These are phyloP conservation scores for Drosophila meridiana DNA, from an alignment of 2,888 invertebrate genomes.

Conservation along the genomic window DNA sequence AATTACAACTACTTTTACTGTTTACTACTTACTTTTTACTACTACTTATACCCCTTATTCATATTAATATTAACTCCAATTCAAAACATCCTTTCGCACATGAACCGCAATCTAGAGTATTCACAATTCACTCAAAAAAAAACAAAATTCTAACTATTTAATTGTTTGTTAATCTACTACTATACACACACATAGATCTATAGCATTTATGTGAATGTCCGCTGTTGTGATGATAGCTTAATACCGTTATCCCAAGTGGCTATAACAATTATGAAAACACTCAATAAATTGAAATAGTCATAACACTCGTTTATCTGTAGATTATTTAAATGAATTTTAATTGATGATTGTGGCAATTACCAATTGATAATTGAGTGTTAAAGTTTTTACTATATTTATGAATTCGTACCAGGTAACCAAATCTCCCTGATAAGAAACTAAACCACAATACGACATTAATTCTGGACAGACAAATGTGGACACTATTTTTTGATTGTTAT, in stretches of 20 bases:
- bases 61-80: not conserved
- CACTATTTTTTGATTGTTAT: not conserved
- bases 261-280: constrained; percentile 28
- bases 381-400: constrained; percentile 43
- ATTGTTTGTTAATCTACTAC: not conserved
- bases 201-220: not conserved
- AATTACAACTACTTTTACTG: not conserved
- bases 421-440: constrained; percentile 14
- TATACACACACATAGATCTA: not conserved
- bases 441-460: constrained; percentile 16
- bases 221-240: constrained; percentile 1
- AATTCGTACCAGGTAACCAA: constrained; percentile 33
- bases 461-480: constrained; percentile 17
- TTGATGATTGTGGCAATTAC: constrained; percentile 20
- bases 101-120: not conserved
- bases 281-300: constrained; percentile 22
- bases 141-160: not conserved
- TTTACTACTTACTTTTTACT: not conserved
- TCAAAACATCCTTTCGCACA: not conserved
- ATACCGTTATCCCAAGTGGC: constrained; percentile 35
- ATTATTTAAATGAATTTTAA: constrained; percentile 46
- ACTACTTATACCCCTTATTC: no score
- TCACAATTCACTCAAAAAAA: not conserved
- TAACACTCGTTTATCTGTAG: constrained; percentile 25
- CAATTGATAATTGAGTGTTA: constrained; percentile 19